Percentiles rank a stretch among this genome's conserved stretches.
Evolutionary conservation across 30 jellyfish, hydroid and myxozoan species (phyloP).

Genomic region (Cassiopea xamachana): DNA sequence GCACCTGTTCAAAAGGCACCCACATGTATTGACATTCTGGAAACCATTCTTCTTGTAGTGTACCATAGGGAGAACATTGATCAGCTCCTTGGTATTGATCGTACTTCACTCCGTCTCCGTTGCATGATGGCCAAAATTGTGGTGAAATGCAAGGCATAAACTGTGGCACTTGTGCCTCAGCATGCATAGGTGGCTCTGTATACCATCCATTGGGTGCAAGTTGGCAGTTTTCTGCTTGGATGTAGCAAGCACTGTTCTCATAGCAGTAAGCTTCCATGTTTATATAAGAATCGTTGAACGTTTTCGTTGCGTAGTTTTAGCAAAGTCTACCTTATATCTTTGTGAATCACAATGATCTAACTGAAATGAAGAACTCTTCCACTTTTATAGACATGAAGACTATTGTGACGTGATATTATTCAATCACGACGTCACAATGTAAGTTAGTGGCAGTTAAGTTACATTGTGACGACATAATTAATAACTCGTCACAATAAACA

Average conservation of each 20-base stretch:
- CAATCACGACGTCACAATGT: neutral
- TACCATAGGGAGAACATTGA: neutral
- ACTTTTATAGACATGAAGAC: neutral
- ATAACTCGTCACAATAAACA: no score
- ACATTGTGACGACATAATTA: neutral
- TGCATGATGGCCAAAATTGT: neutral
- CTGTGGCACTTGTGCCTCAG: neutral
- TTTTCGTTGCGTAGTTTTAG: neutral
- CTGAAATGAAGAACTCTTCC: neutral
- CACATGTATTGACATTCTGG: neutral
- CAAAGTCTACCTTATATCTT: neutral
- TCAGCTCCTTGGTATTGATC: neutral
- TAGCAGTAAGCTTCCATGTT: neutral
- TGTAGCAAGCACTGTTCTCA: neutral
- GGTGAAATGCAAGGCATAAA: neutral
- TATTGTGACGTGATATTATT: neutral
- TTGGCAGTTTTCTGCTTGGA: neutral
- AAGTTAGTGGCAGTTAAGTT: neutral
- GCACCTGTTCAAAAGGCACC: neutral
- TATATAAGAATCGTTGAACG: no score
- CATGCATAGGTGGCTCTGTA: neutral
- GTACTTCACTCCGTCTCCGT: neutral
- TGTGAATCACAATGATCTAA: neutral
- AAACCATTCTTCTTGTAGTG: neutral
- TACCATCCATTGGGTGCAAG: neutral